Evolutionary conservation across 2,113 vertebrate species (phyloP), one percentile per base, ranked within the genome.

Genomic region (Theropithecus gelada): DNA sequence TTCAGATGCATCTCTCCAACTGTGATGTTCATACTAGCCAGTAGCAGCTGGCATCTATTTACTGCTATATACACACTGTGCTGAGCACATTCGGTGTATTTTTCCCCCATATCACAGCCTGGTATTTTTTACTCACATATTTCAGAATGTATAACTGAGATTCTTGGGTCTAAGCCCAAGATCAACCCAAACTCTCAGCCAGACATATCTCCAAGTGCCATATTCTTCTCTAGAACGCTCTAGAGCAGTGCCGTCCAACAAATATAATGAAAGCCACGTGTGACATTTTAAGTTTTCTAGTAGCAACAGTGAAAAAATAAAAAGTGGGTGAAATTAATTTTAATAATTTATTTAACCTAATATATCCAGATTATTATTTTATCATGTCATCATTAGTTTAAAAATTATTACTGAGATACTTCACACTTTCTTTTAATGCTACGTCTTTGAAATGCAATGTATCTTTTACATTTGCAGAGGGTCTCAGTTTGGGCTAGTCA

Each of bases 321-420:
- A 92, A 94, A 82, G 30, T 2, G 12, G 30, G 9, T 76, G 57
- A 76, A 35, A 70, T 93, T 80, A 79, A 70, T 73, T 94, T 97
- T 88, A 92, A 27, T 52, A 57, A 50, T 18, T 30, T 48, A 72
- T 59, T 68, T 93, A 92, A 80, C 32, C 27, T 40, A 89, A 0
- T 30, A 70, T 88, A 38, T 75, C 22, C 1, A 22, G 10, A 79
- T 38, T 57, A 48, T 68, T 12, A 57, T 93, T 93, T 87, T 48
- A 61, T 23, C 20, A 17, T 75, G 3, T 22, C 1, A 83, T 76
- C 48, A 43, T 30, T 70, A 16, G 66, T 61, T 70, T 68, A 59
- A 20, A 59, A 73, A 73, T 43, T 50, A 68, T 76, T 27, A 55
- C 48, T 35, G 6, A 78, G 40, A 68, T 68, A 92, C 4, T 68